phyloP scores from a whole-genome alignment of 2,113 vertebrate species.

The Girardinichthys multiradiatus region DNA sequence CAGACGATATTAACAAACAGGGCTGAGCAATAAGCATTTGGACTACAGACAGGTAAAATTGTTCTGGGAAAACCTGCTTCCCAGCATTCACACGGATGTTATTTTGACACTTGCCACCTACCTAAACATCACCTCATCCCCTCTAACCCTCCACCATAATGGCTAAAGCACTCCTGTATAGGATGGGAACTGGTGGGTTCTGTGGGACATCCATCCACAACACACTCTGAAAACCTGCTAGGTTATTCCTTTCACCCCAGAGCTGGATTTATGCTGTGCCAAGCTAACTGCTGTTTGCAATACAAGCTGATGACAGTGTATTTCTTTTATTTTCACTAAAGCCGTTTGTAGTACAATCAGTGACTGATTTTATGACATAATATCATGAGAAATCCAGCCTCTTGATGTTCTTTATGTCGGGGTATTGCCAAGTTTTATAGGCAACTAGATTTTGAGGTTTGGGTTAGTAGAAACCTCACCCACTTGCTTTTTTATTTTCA shows the following conservation, averaged over 20 bases:
- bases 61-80: not conserved
- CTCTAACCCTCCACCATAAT: not conserved
- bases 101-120: not conserved
- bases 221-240: not conserved
- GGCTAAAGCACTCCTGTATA: not conserved
- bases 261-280: too few species aligned
- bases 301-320: not conserved
- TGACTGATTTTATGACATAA: too few species aligned
- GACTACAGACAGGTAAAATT: not conserved
- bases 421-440: too few species aligned
- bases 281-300: not conserved
- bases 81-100: not conserved
- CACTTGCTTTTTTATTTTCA: too few species aligned
- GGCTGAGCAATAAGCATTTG: not conserved
- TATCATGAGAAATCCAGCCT: too few species aligned
- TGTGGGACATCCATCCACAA: not conserved
- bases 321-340: too few species aligned
- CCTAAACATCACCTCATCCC: not conserved
- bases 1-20: not conserved
- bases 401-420: too few species aligned
- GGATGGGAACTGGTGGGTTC: not conserved
- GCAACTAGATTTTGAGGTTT: too few species aligned
- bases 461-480: too few species aligned
- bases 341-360: too few species aligned
- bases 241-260: too few species aligned